Evolutionary conservation across 1,140 invertebrate species (phyloP).

Genomic region (Heterodera schachtii): DNA sequence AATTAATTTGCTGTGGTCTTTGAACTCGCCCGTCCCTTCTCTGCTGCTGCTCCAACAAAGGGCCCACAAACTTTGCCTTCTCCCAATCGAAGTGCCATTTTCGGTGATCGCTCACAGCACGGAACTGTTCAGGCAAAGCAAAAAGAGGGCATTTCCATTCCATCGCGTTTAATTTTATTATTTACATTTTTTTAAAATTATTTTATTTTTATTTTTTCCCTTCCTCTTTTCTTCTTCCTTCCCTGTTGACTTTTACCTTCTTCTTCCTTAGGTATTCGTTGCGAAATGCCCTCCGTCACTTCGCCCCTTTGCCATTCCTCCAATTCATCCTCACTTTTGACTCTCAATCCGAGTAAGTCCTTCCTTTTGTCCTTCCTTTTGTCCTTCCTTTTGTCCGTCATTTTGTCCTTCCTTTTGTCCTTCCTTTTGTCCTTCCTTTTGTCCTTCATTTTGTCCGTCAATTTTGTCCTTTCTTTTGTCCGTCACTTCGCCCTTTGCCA

Average conservation of each 20-base stretch:
- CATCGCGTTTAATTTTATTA: too few relatives aligned
- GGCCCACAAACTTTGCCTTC: slow-evolving; percentile 14
- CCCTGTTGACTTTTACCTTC: neutral
- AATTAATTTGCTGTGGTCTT: slow-evolving; percentile 18
- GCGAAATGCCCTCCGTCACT: slow-evolving; percentile 6
- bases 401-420: too few relatives aligned
- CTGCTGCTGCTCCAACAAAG: slow-evolving; percentile 26
- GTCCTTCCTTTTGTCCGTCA: too few relatives aligned
- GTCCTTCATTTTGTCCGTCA: too few relatives aligned
- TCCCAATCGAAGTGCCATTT: slow-evolving; percentile 22
- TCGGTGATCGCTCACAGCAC: neutral
- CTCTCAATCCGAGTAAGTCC: neutral
- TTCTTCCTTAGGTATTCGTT: slow-evolving; percentile 15
- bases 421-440: too few relatives aligned
- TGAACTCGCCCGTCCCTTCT: neutral
- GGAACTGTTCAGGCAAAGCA: slow-evolving; percentile 23
- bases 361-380: too few relatives aligned
- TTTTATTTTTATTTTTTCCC: neutral
- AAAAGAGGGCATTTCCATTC: neutral
- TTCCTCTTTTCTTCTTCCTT: neutral
- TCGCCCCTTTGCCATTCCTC: neutral
- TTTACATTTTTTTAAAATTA: neutral
- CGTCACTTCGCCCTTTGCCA: neutral
- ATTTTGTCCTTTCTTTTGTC: too few relatives aligned
- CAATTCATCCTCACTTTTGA: slow-evolving; percentile 9